Conservation (phyloP, 2,888 invertebrate genomes). For the Amiota minor region DNA sequence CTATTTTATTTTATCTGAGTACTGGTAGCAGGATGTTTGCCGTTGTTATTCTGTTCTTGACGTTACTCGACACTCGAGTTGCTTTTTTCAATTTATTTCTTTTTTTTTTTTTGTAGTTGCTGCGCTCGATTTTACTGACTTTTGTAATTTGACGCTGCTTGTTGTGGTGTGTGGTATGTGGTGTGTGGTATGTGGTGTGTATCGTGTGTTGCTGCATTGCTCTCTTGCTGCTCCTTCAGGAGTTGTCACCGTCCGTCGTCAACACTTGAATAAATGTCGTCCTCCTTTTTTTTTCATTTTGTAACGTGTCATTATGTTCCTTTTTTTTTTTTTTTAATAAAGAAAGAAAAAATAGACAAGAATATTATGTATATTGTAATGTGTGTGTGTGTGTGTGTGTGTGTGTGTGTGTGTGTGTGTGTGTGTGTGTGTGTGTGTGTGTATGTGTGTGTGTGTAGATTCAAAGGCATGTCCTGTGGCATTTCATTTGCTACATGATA, state of each 20-base stretch:
- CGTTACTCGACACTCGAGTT: too few relatives aligned
- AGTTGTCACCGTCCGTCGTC: background rate
- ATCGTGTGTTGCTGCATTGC: constrained; percentile 5
- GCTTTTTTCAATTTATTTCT: too few relatives aligned
- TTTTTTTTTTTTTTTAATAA: background rate
- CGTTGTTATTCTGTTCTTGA: too few relatives aligned
- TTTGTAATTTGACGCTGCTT: constrained; percentile 29
- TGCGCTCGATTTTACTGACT: constrained; percentile 20
- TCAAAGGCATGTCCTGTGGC: constrained; percentile 18
- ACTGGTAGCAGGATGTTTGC: too few relatives aligned
- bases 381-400: background rate
- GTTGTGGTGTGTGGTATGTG: background rate
- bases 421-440: background rate
- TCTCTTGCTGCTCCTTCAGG: background rate
- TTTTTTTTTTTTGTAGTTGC: background rate
- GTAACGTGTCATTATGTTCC: constrained; percentile 15
- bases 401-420: background rate
- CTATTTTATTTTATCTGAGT: too few relatives aligned
- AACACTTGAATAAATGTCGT: background rate
- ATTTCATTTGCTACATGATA: constrained; percentile 13
- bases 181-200: too few relatives aligned
- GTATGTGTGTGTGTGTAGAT: background rate
- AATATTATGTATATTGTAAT: background rate
- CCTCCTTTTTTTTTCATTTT: constrained; percentile 4
- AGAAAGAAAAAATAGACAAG: background rate